Evolutionary conservation across 2,113 vertebrate species (phyloP), one percentile per base, ranked within the genome.

Genomic region (Agelaius phoeniceus): DNA sequence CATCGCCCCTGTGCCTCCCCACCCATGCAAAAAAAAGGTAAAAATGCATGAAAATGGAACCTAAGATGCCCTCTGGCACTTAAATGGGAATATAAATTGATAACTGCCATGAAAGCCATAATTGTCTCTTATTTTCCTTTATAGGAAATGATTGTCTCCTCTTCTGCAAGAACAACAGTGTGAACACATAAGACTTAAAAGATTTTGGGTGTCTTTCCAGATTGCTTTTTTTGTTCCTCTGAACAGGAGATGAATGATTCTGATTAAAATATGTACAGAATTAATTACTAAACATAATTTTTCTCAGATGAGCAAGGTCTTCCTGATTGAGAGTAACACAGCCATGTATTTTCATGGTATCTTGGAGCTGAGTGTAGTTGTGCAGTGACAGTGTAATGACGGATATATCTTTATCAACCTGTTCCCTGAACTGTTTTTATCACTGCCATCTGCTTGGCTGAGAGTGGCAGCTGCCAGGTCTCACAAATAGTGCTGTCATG

Each of bases 381-480:
- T 84, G 68, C 72, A 91, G 93, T 0, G 6, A 71, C 84, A 95
- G 89, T 39, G 84, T 89, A 93, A 96, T 89, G 96, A 97, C 28
- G 4, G 94, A 30, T 89, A 76, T 89, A 93, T 96, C 97, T 96
- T 91, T 91, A 94, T 84, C 96, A 97, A 86, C 97, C 97, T 95
- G 93, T 96, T 97, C 87, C 51, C 27, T 30, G 88, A 85, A 90
- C 92, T 94, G 92, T 92, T 97, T 97, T 97, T 96, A 95, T 97
- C 94, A 63, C 74, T 49, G 69, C 95, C 96, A 94, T 97, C 98
- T 97, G 97, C 95, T 97, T 44, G 86, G 84, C 71, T 1, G 3
- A 96, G 96, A 97, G 87, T 95, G 95, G 88, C 97, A 97, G 97
- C 95, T 97, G 97, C 97, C 96, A 76, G 92, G 93, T 96, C 96